A percentile compares a stretch with the other conserved stretches of the same genome.
These are phyloP conservation scores for Cephonodes hylas DNA, from an alignment of 2,888 invertebrate genomes.

Conservation along the genomic window DNA sequence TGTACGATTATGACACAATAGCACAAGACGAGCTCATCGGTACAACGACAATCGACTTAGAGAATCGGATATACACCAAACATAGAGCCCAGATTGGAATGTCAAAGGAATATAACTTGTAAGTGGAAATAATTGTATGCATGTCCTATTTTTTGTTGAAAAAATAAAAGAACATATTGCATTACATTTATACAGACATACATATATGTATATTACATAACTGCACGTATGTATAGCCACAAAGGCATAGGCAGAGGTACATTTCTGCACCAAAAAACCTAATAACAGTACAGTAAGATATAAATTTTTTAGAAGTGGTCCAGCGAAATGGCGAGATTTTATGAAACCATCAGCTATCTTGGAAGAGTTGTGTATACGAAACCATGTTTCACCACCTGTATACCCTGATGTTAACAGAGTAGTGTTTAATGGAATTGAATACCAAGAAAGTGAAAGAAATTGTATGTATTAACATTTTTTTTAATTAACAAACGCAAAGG, in stretches of 20 bases:
- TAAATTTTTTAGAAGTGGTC: slow-evolving; percentile 82
- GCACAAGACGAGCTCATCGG: slow-evolving; percentile 91
- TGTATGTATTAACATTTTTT: slow-evolving; percentile 21
- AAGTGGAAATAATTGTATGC: slow-evolving; percentile 39
- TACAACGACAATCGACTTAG: slow-evolving; percentile 91
- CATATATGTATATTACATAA: not conserved
- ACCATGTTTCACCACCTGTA: slow-evolving; percentile 68
- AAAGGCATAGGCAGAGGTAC: not conserved
- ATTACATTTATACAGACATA: too few species aligned
- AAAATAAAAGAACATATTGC: too few species aligned
- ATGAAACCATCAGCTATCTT: slow-evolving; percentile 87
- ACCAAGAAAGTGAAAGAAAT: slow-evolving; percentile 44
- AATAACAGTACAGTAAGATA: too few species aligned
- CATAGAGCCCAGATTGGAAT: slow-evolving; percentile 91
- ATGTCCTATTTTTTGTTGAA: not conserved
- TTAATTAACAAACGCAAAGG: too few species aligned
- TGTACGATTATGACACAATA: slow-evolving; percentile 87
- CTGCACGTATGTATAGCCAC: not conserved
- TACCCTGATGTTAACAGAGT: slow-evolving; percentile 50
- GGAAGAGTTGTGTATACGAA: slow-evolving; percentile 84
- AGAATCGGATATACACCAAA: slow-evolving; percentile 90
- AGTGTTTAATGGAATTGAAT: slow-evolving; percentile 58
- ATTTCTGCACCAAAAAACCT: too few species aligned
- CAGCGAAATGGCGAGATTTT: slow-evolving; percentile 89
- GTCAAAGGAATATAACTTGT: slow-evolving; percentile 85